Percentiles rank a stretch among this genome's conserved stretches.
These are phyloP conservation scores for Talpa occidentalis DNA, from an alignment of 2,113 vertebrate species.

Conservation along the genomic window DNA sequence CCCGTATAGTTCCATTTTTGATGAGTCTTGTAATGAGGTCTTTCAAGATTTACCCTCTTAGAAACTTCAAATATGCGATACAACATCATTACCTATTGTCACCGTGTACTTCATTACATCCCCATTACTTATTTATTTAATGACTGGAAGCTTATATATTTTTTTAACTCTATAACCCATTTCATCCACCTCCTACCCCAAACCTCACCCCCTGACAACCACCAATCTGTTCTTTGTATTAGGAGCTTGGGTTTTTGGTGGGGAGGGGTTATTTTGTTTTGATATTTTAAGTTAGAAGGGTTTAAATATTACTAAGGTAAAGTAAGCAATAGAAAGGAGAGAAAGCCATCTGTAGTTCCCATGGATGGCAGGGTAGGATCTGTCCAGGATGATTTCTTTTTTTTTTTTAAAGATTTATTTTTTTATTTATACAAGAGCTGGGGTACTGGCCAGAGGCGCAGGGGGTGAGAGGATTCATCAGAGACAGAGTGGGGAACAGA, in stretches of 20 bases:
- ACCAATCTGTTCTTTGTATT: neutral
- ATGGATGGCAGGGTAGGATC: neutral
- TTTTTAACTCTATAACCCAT: neutral
- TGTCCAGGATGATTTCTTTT: too few relatives aligned
- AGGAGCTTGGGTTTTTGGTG: neutral
- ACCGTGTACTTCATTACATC: neutral
- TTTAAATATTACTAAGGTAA: neutral
- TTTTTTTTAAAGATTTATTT: too few relatives aligned
- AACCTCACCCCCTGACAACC: neutral
- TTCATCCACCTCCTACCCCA: neutral
- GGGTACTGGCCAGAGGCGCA: too few relatives aligned
- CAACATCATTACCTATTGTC: neutral
- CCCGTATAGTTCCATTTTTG: neutral
- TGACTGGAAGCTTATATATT: neutral
- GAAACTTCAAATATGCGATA: neutral
- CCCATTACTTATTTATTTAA: neutral
- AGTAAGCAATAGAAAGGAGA: neutral
- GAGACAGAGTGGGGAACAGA: too few relatives aligned
- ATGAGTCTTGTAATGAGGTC: neutral
- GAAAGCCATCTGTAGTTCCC: neutral
- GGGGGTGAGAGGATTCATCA: too few relatives aligned
- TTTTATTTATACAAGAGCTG: too few relatives aligned
- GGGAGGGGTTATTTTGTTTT: neutral
- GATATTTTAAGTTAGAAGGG: neutral
- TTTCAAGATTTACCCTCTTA: neutral